Percentiles rank a stretch among this genome's conserved stretches.
These are phyloP conservation scores for Andrena bicolor DNA, from an alignment of 2,888 invertebrate genomes.

Conservation along the genomic window DNA sequence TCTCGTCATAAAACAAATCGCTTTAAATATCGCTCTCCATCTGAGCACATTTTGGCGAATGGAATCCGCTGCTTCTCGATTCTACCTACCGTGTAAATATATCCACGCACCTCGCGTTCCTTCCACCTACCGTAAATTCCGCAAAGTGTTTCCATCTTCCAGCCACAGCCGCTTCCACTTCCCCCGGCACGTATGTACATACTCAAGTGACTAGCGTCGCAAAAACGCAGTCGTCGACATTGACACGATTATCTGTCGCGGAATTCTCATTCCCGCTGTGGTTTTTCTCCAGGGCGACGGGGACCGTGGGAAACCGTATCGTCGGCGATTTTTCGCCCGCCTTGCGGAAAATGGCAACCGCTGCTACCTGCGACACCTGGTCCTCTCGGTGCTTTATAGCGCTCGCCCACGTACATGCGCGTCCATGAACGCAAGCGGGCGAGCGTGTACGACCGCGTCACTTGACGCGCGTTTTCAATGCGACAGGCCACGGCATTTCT, in stretches of 20 bases:
- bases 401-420: conserved; percentile 62
- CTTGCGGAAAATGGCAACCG: conserved; percentile 63
- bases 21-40: no score
- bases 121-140: no score
- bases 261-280: background rate
- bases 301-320: conserved; percentile 46
- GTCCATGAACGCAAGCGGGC: conserved; percentile 35
- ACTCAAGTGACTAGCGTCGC: background rate
- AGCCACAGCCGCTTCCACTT: conserved; percentile 1
- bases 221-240: conserved; percentile 5
- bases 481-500: conserved; percentile 75
- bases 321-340: conserved; percentile 18
- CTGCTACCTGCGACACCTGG: conserved; percentile 76
- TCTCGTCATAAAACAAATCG: no score
- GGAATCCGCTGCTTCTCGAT: no score
- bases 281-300: background rate
- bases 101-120: no score
- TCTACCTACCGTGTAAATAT: no score
- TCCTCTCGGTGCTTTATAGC: conserved; percentile 59
- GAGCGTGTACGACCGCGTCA: conserved; percentile 66
- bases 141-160: background rate
- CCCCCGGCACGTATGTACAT: background rate
- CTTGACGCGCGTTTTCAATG: conserved; percentile 77
- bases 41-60: no score
- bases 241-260: conserved; percentile 13